phyloP scores from a whole-genome alignment of 2,888 invertebrate genomes.

The Homarus gammarus region DNA sequence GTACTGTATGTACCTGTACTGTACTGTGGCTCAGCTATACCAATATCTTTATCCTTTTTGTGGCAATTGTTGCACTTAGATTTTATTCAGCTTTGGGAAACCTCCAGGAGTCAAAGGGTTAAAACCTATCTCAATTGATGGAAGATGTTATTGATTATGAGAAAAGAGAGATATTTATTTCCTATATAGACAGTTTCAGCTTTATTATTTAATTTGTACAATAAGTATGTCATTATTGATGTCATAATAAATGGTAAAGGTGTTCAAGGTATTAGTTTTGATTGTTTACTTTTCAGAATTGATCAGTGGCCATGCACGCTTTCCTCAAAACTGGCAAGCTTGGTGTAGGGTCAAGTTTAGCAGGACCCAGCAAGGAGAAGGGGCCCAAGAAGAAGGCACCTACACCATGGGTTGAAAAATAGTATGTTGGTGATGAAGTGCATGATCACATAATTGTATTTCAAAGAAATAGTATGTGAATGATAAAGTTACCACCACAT shows the following conservation, averaged over 20 bases:
- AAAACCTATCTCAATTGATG: not conserved
- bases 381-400: constrained; percentile 76
- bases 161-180: not conserved
- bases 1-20: too few species aligned
- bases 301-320: constrained; percentile 84
- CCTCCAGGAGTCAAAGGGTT: not conserved
- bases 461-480: not conserved
- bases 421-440: constrained; percentile 81
- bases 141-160: not conserved
- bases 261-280: not conserved
- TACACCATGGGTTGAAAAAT: constrained; percentile 92
- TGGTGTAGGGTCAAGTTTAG: constrained; percentile 80
- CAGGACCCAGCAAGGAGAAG: constrained; percentile 76
- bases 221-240: not conserved
- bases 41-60: too few species aligned
- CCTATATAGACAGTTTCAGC: not conserved
- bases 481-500: not conserved
- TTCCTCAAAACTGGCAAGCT: constrained; percentile 91
- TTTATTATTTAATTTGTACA: not conserved
- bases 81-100: too few species aligned
- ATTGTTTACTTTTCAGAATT: constrained; percentile 15
- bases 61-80: too few species aligned
- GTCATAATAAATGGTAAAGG: not conserved
- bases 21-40: too few species aligned
- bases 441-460: not conserved